phyloP scores from a whole-genome alignment of 2,888 invertebrate species.

The Penaeus monodon region DNA sequence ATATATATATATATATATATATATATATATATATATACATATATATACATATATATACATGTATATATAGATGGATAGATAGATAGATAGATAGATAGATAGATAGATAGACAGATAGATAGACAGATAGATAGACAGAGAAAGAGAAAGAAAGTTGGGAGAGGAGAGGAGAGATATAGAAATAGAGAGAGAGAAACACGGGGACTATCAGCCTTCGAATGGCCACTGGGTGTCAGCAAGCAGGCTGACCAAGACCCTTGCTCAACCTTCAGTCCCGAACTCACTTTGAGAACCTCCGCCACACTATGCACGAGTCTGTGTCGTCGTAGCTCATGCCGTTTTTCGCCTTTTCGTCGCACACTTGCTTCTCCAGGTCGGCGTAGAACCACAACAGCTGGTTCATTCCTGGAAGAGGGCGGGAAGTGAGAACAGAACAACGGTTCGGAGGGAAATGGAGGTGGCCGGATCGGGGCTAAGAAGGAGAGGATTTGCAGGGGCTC shows the following conservation, averaged over 20 bases:
- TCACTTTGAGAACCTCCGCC: slow-evolving; percentile 72
- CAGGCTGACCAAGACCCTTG: too few relatives aligned
- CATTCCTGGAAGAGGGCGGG: slow-evolving; percentile 52
- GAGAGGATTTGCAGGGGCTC: too few relatives aligned
- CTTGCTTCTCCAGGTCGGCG: slow-evolving; percentile 72
- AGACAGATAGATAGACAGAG: neutral
- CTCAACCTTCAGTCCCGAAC: slow-evolving; percentile 43
- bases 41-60: too few relatives aligned
- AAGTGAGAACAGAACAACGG: neutral
- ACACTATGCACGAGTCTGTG: slow-evolving; percentile 70
- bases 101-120: neutral
- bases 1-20: too few relatives aligned
- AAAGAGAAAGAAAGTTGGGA: neutral
- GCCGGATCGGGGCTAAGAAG: too few relatives aligned
- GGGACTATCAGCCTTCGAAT: neutral
- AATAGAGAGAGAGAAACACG: neutral
- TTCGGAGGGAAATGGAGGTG: neutral
- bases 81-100: too few relatives aligned
- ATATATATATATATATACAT: too few relatives aligned
- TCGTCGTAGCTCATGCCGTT: slow-evolving; percentile 56
- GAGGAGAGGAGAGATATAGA: neutral
- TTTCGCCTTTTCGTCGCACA: slow-evolving; percentile 56
- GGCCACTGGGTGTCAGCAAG: neutral
- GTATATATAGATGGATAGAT: too few relatives aligned
- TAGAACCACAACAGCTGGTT: slow-evolving; percentile 85